These are phyloP conservation scores for Tragelaphus buxtoni DNA, from an alignment of 2,113 vertebrate species.

Conservation along the genomic window DNA sequence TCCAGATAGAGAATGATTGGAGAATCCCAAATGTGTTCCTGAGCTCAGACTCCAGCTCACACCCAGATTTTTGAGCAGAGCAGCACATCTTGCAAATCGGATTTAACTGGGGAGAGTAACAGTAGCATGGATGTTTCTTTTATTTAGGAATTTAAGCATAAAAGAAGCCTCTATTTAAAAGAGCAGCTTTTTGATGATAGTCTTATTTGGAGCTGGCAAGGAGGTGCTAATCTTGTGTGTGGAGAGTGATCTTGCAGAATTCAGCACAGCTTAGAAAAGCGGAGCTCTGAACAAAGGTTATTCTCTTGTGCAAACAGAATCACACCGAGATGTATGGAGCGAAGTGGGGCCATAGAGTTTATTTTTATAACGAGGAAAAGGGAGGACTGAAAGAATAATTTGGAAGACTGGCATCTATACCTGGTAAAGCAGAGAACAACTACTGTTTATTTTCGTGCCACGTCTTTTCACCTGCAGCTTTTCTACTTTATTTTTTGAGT, in stretches of 20 bases:
- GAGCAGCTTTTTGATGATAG: slow-evolving; percentile 63
- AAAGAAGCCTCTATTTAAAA: slow-evolving; percentile 66
- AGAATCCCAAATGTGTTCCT: background rate
- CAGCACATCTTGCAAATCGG: slow-evolving; percentile 62
- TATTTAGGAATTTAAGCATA: slow-evolving; percentile 70
- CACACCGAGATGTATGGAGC: background rate
- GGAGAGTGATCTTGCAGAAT: slow-evolving; percentile 57
- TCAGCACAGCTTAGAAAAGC: slow-evolving; percentile 41
- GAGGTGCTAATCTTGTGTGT: slow-evolving; percentile 49
- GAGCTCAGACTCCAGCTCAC: slow-evolving; percentile 41
- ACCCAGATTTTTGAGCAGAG: slow-evolving; percentile 56
- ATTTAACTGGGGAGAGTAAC: slow-evolving; percentile 61
- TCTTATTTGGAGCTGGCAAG: slow-evolving; percentile 58
- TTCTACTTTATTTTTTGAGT: background rate
- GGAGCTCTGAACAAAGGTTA: slow-evolving; percentile 59
- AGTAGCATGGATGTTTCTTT: slow-evolving; percentile 61
- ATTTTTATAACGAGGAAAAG: background rate
- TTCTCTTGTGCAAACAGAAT: background rate
- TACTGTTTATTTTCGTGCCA: background rate
- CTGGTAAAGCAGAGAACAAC: background rate
- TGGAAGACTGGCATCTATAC: background rate
- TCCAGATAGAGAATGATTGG: slow-evolving; percentile 55
- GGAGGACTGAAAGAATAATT: background rate
- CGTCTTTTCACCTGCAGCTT: background rate
- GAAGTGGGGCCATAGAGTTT: background rate